A percentile compares a stretch with the other conserved stretches of the same genome.
These are phyloP conservation scores for Brachypalpus laphriformis DNA, from an alignment of 2,888 invertebrate species.

Conservation along the genomic window DNA sequence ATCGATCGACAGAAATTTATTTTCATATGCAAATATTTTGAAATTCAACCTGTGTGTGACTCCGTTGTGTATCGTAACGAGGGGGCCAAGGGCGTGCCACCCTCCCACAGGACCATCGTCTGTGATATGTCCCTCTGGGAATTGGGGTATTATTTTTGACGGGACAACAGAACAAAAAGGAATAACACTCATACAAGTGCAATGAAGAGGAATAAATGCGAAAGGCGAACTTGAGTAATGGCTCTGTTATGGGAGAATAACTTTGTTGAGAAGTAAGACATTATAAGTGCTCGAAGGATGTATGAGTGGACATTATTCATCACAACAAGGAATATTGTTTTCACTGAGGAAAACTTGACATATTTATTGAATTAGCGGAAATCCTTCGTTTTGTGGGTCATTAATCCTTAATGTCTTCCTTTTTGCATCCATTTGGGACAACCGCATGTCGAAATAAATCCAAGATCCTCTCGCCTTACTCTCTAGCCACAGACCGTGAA, in stretches of 20 bases:
- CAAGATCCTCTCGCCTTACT: slow-evolving; percentile 32
- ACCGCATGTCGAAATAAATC: slow-evolving; percentile 31
- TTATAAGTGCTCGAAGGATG: background rate
- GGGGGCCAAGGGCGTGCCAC: slow-evolving; percentile 1
- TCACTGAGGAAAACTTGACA: slow-evolving; percentile 15
- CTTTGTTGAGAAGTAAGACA: background rate
- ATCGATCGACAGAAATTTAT: slow-evolving; percentile 71
- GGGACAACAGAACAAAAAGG: slow-evolving; percentile 39
- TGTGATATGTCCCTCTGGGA: slow-evolving; percentile 64
- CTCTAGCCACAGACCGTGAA: slow-evolving; percentile 52
- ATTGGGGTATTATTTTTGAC: slow-evolving; percentile 64
- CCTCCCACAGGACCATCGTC: slow-evolving; percentile 44
- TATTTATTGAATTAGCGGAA: slow-evolving; percentile 38
- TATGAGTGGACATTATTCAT: background rate
- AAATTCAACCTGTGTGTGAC: slow-evolving; percentile 34
- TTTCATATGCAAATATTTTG: slow-evolving; percentile 73
- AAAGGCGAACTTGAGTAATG: slow-evolving; percentile 36
- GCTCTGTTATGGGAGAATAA: slow-evolving; percentile 36
- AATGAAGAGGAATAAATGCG: slow-evolving; percentile 49
- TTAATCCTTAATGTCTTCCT: slow-evolving; percentile 36
- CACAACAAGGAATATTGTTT: background rate
- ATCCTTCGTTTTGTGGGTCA: slow-evolving; percentile 3
- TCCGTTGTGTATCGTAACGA: slow-evolving; percentile 8
- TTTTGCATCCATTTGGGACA: slow-evolving; percentile 2
- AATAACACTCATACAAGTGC: slow-evolving; percentile 34